Evolutionary conservation across 2,797 vertebrate genomes (phyloP).

Genomic region (Parotocinclus haroldoi): DNA sequence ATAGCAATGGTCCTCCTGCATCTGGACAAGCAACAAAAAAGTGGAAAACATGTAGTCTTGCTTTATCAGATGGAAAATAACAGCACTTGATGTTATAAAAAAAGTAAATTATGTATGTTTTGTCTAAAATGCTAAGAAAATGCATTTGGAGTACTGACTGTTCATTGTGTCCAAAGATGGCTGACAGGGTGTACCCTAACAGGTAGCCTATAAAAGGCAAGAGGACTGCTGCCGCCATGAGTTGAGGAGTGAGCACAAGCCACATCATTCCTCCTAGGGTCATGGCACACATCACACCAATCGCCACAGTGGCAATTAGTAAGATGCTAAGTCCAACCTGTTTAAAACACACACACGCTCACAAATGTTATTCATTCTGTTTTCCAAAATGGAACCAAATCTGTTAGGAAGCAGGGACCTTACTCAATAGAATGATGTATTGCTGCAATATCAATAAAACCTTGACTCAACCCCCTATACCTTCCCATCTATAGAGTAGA

Average conservation of each 20-base stretch:
- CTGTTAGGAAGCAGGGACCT: too few relatives aligned
- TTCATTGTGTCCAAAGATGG: slow-evolving; percentile 64
- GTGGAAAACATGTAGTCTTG: neutral
- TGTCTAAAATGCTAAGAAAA: neutral
- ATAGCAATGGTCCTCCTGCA: slow-evolving; percentile 74
- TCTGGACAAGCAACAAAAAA: slow-evolving; percentile 50
- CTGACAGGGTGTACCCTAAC: slow-evolving; percentile 73
- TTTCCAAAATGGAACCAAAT: neutral
- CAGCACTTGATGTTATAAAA: neutral
- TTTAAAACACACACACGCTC: slow-evolving; percentile 25
- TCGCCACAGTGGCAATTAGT: slow-evolving; percentile 54
- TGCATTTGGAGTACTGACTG: slow-evolving; percentile 59
- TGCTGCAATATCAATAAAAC: neutral
- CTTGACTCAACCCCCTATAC: neutral
- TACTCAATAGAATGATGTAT: neutral
- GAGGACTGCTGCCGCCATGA: slow-evolving; percentile 67
- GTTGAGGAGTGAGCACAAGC: slow-evolving; percentile 62
- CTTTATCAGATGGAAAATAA: neutral
- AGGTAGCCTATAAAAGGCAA: slow-evolving; percentile 78
- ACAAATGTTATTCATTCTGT: neutral
- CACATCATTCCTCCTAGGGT: slow-evolving; percentile 57
- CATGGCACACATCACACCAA: slow-evolving; percentile 56
- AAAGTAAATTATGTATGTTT: neutral
- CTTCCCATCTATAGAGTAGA: too few relatives aligned
- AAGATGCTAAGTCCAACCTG: slow-evolving; percentile 70